Base-by-base conservation (phyloP, 2,113 vertebrate species). In the Lagopus muta region DNA sequence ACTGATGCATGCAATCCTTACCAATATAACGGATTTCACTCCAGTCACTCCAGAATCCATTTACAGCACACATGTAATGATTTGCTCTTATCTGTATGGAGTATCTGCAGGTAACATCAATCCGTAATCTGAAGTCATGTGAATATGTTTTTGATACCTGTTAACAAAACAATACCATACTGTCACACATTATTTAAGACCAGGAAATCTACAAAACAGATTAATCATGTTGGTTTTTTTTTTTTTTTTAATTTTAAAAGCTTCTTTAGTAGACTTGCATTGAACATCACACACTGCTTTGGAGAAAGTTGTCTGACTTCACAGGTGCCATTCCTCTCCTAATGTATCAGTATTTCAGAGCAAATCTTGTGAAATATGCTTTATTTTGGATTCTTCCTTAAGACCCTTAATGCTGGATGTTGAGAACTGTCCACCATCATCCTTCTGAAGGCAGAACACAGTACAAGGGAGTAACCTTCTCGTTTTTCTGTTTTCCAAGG, bases 1-100 rank as follows among this genome's bases (percentile, higher is more conserved):
- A n/a, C 25, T 67, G 30, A 45, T 25, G n/a, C 13, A 21, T 18
- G 5, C 54, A 13, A 8, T 58, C 69, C 97, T 98, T 71, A 97
- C 97, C 97, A 5, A 96, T 78, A 1, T 58, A 54, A 18, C 94
- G 3, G 11, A 32, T 58, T 7, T 69, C 82, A 32, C 93, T 98
- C 98, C 98, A 98, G 43, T 92, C 81, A 11, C 98, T 97, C 97
- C 97, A 98, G 15, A 86, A 3, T 0, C 96, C 96, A 0, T 6
- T 14, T 0, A 1, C 2, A 15, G 92, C 47, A 32, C 96, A 97
- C 3, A 28, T 2, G 10, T 43, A 22, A 32, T 83, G 92, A 42
- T 96, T 89, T 13, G 97, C 98, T 82, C 97, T 92, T 28, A 98
- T 69, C 64, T 95, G 86, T 5, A 98, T 0, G 32, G 89, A 94